Percentiles rank a stretch among this genome's conserved stretches.
These are phyloP conservation scores for Chelonus formosanus DNA, from an alignment of 2,888 invertebrate species.

Conservation along the genomic window DNA sequence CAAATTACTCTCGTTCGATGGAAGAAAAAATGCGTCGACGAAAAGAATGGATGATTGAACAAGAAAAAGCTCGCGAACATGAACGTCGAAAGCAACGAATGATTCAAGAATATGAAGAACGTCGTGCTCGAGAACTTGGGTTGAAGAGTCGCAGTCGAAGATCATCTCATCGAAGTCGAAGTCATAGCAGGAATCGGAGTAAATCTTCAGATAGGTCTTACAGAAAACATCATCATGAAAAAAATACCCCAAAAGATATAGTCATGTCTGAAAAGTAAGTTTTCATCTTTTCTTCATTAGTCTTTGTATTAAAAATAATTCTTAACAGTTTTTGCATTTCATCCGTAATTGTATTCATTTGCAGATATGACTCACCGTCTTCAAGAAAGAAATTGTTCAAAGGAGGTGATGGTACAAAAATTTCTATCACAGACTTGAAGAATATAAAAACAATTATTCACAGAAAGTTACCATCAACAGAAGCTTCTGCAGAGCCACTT, in stretches of 20 bases:
- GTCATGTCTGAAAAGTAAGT: slow-evolving; percentile 44
- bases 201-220: neutral
- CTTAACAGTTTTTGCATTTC: no score
- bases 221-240: no score
- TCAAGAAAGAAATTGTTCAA: no score
- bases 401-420: no score
- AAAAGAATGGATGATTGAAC: slow-evolving; percentile 47
- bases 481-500: no score
- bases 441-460: no score
- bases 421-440: no score
- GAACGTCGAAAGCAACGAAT: slow-evolving; percentile 47
- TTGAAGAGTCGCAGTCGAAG: slow-evolving; percentile 31
- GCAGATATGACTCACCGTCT: no score
- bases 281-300: neutral
- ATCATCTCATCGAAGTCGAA: slow-evolving; percentile 34
- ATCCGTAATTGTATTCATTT: no score
- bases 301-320: neutral
- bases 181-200: slow-evolving; percentile 23
- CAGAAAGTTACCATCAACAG: no score
- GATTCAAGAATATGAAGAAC: slow-evolving; percentile 46
- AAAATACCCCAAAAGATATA: slow-evolving; percentile 19
- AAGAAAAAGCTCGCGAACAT: slow-evolving; percentile 44
- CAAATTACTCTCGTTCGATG: no score
- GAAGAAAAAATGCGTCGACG: slow-evolving; percentile 36
- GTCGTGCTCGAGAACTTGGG: slow-evolving; percentile 33